Percentiles rank a stretch among this genome's conserved stretches.
phyloP scores from a whole-genome alignment of 2,113 vertebrate genomes.

The Carettochelys insculpta region DNA sequence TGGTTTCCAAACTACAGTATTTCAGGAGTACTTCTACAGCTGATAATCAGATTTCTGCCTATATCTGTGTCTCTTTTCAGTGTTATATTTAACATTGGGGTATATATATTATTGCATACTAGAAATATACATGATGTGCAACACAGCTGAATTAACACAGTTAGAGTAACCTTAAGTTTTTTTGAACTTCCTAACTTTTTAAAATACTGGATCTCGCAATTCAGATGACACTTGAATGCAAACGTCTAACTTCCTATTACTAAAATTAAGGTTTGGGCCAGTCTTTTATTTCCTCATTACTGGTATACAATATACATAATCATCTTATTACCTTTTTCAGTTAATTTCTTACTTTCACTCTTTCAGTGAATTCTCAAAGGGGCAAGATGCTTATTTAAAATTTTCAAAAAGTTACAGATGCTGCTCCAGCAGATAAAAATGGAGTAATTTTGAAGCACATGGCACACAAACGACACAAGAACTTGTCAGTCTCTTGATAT shows the following conservation, averaged over 20 bases:
- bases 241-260: not conserved
- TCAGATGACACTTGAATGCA: not conserved
- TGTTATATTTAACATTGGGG: not conserved
- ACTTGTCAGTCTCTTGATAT: not conserved
- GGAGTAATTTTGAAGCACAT: not conserved
- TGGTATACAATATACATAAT: not conserved
- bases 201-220: not conserved
- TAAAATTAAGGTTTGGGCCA: not conserved
- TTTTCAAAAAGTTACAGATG: slow-evolving; percentile 6
- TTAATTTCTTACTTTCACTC: not conserved
- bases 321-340: not conserved
- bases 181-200: not conserved
- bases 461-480: not conserved
- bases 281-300: not conserved
- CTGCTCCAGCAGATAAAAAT: not conserved
- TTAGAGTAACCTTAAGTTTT: not conserved
- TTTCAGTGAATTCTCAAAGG: slow-evolving; percentile 3
- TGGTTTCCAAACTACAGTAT: not conserved
- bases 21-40: not conserved
- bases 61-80: not conserved
- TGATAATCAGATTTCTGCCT: not conserved
- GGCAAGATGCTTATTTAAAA: not conserved
- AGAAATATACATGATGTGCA: not conserved
- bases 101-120: not conserved
- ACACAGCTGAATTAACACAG: not conserved